phyloP scores from a whole-genome alignment of 2,888 invertebrate species.

The Coremacera marginata region DNA sequence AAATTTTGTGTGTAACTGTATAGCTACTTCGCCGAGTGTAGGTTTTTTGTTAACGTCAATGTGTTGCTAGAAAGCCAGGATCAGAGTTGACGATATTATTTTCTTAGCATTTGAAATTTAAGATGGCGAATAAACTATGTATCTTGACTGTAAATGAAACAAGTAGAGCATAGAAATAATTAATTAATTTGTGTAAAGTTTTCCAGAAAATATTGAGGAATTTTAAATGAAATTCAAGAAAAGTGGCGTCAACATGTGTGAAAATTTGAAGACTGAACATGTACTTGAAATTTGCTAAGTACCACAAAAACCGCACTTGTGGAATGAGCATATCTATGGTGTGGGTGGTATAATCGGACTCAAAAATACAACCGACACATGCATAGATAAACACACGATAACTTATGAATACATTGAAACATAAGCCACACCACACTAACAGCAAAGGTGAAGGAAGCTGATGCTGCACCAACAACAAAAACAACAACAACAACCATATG shows the following conservation, averaged over 20 bases:
- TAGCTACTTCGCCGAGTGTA: too few species aligned
- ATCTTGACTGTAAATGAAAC: too few species aligned
- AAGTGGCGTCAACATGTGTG: neutral
- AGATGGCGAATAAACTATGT: too few species aligned
- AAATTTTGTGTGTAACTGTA: too few species aligned
- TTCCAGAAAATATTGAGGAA: too few species aligned
- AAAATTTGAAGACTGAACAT: neutral
- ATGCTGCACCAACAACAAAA: neutral
- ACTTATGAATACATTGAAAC: neutral
- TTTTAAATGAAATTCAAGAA: neutral
- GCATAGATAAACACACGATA: neutral
- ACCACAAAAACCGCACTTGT: neutral
- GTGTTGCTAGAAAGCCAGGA: too few species aligned
- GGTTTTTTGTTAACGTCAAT: too few species aligned
- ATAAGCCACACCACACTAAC: neutral
- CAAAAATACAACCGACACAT: neutral
- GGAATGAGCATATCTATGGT: neutral
- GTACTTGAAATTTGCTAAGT: neutral
- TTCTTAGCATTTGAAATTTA: too few species aligned
- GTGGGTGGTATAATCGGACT: neutral
- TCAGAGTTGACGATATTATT: too few species aligned
- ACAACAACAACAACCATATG: conserved; percentile 46
- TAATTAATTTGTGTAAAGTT: too few species aligned
- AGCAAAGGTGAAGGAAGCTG: neutral
- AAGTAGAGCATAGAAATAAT: too few species aligned